Evolutionary conservation across 1,140 invertebrate species (phyloP).

Genomic region (Scaptomyza hsui): DNA sequence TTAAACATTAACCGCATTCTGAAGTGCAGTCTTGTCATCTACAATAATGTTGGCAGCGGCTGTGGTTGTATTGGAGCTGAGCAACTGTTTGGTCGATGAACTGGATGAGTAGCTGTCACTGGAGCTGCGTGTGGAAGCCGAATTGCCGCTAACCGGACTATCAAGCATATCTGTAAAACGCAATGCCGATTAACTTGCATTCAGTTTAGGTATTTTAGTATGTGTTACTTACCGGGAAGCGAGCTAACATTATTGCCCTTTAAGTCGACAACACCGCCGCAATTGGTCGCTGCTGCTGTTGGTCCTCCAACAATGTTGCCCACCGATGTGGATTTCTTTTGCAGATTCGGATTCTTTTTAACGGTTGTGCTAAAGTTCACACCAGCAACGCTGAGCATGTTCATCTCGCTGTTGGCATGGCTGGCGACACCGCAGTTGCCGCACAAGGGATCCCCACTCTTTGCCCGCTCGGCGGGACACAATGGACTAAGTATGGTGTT

Average conservation of each 20-base stretch:
- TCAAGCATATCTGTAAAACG: slow-evolving; percentile 85
- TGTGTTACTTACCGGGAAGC: slow-evolving; percentile 65
- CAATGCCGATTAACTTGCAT: too few species aligned
- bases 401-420: slow-evolving; percentile 10
- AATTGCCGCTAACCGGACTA: slow-evolving; percentile 86
- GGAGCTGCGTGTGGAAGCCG: slow-evolving; percentile 88
- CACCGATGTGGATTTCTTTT: slow-evolving; percentile 81
- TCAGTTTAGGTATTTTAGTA: too few species aligned
- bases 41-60: slow-evolving; percentile 80
- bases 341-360: slow-evolving; percentile 64
- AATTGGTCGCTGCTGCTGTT: slow-evolving; percentile 11
- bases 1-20: slow-evolving; percentile 82
- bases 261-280: slow-evolving; percentile 39
- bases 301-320: slow-evolving; percentile 79
- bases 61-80: slow-evolving; percentile 84
- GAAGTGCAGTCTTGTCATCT: slow-evolving; percentile 76
- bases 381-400: slow-evolving; percentile 23
- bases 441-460: slow-evolving; percentile 64
- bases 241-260: slow-evolving; percentile 75
- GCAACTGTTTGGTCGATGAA: slow-evolving; percentile 88
- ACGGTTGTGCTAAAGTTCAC: slow-evolving; percentile 59
- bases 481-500: slow-evolving; percentile 86
- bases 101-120: slow-evolving; percentile 90
- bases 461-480: slow-evolving; percentile 75
- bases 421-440: slow-evolving; percentile 16